Conservation (phyloP, 2,888 invertebrate genomes). For the Choristoneura rosaceana region DNA sequence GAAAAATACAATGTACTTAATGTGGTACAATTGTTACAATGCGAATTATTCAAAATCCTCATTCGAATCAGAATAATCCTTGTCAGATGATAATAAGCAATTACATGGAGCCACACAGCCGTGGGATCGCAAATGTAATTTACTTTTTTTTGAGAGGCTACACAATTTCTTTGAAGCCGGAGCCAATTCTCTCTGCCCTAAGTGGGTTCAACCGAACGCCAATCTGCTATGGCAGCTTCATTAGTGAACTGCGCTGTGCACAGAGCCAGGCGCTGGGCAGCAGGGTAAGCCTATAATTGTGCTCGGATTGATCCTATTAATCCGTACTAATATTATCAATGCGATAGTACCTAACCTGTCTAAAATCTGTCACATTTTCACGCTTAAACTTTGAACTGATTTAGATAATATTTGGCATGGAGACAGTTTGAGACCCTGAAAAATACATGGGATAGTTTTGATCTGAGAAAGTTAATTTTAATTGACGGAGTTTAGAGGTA, state of each 20-base stretch:
- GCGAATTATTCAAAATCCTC: background rate
- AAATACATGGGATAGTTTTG: too few relatives aligned
- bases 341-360: too few relatives aligned
- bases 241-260: slow-evolving; percentile 31
- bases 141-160: slow-evolving; percentile 12
- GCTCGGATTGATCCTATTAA: background rate
- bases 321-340: too few relatives aligned
- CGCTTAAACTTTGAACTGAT: too few relatives aligned
- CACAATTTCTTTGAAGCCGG: slow-evolving; percentile 28
- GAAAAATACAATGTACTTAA: background rate
- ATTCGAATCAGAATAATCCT: slow-evolving; percentile 13
- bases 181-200: slow-evolving; percentile 31
- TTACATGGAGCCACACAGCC: slow-evolving; percentile 12
- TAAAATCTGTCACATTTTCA: too few relatives aligned
- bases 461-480: too few relatives aligned
- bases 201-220: slow-evolving; percentile 38
- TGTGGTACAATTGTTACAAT: background rate
- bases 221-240: slow-evolving; percentile 41
- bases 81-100: slow-evolving; percentile 16
- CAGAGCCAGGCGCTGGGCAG: slow-evolving; percentile 26
- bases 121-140: slow-evolving; percentile 22
- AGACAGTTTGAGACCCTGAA: too few relatives aligned
- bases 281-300: slow-evolving; percentile 14
- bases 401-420: too few relatives aligned
- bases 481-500: too few relatives aligned